Evolutionary conservation across 2,888 invertebrate genomes (phyloP), one percentile per base, ranked within the genome.

Genomic region (Caenorhabditis macrosperma): DNA sequence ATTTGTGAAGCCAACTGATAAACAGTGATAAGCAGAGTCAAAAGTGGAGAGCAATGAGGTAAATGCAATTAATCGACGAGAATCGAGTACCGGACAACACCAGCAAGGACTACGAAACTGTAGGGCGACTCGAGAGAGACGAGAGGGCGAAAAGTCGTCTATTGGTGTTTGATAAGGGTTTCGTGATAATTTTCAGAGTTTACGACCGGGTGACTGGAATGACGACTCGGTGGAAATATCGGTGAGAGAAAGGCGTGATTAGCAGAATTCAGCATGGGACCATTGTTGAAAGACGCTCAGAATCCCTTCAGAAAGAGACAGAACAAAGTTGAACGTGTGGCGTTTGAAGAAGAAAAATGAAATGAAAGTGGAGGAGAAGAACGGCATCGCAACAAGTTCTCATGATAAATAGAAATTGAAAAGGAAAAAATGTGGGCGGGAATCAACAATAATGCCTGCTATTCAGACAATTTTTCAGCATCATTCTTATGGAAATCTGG

Each of bases 131-230:
- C 15, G 38, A 5, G 15, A 66, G 48, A 48, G 24, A 7, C 20
- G n/a, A 38, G 1, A 17, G 22, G 52, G 26, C 10, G 57, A 48
- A 44, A 35, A 52, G 38, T 6, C 28, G 15, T 46, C 26, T 22
- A 24, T 63, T 38, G 52, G 50, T 64, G 24, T 28, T 9, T 33
- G 46, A 52, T 52, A 52, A 9, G 20, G 33, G 44, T 1, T 28
- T 55, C 57, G 48, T 68, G 57, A 67, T 57, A 55, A 68, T 46
- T 57, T 48, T 26, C 33, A 54, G 54, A 54, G 48, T 68, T 68
- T 46, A 48, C 33, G 48, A 50, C 28, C n/a, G 38, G 59, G 59
- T 50, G 68, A 68, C 50, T 24, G 68, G 33, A 68, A 50, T 68
- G 68, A 59, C 68, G 54, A 52, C 20, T 24, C 26, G 28, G n/a